Conservation (phyloP, 23 tunicate species). For the Styela plicata region DNA sequence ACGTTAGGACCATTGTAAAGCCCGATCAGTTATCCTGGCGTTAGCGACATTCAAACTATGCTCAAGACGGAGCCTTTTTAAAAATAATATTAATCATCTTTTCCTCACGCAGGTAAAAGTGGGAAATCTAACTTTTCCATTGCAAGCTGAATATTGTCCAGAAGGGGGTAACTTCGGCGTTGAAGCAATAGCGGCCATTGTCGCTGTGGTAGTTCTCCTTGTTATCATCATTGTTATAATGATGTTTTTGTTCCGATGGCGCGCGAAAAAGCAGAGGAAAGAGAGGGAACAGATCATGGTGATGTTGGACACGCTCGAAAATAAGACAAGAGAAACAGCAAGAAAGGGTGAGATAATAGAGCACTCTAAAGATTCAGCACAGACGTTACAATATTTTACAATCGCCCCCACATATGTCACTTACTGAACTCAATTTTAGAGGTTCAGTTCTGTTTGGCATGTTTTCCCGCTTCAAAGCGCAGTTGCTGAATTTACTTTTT, state of each 20-base stretch:
- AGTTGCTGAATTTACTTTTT: no score
- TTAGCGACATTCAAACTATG: no score
- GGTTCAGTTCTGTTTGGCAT: no score
- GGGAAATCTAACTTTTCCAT: neutral
- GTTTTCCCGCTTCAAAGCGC: no score
- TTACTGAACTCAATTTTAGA: no score
- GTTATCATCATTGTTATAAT: constrained; percentile 30
- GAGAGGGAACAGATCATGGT: constrained; percentile 49
- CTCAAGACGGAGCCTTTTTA: no score
- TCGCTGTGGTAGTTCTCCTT: constrained; percentile 34
- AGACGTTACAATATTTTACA: no score
- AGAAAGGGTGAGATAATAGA: constrained; percentile 91
- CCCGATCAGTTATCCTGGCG: no score
- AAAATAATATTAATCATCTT: neutral
- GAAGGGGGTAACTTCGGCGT: neutral
- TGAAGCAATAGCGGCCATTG: constrained; percentile 10
- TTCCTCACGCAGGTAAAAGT: constrained; percentile 20
- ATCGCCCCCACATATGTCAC: no score
- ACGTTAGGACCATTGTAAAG: no score
- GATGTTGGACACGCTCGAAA: constrained; percentile 86
- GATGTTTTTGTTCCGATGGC: constrained; percentile 19
- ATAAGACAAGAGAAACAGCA: constrained; percentile 83
- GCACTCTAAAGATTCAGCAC: no score
- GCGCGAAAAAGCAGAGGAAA: constrained; percentile 36
- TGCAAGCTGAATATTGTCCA: constrained; percentile 20